phyloP scores from a whole-genome alignment of 2,888 invertebrate species.

The Tipula confusa region DNA sequence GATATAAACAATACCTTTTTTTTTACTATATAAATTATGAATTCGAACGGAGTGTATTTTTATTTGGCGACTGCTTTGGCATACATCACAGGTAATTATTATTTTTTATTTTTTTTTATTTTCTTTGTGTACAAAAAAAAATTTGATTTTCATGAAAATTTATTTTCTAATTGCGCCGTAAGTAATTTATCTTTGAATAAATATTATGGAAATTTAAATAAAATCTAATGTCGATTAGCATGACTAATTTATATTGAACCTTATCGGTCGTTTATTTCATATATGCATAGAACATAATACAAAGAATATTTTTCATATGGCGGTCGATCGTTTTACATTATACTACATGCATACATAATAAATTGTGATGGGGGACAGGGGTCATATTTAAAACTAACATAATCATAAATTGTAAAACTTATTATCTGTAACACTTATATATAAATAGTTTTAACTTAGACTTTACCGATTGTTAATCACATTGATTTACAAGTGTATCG shows the following conservation, averaged over 20 bases:
- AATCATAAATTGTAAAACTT: background rate
- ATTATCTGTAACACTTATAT: background rate
- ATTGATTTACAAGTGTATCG: background rate
- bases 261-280: background rate
- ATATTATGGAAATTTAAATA: background rate
- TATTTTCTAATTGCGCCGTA: background rate
- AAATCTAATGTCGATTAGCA: background rate
- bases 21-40: background rate
- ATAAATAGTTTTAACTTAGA: background rate
- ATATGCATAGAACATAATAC: background rate
- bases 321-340: background rate
- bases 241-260: background rate
- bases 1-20: background rate
- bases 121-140: background rate
- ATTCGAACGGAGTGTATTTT: background rate
- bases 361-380: background rate
- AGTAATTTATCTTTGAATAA: background rate
- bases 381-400: background rate
- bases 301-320: background rate
- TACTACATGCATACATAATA: background rate
- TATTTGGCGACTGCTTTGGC: constrained; percentile 3
- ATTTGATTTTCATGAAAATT: background rate
- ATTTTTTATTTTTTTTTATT: background rate
- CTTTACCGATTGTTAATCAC: too few relatives aligned
- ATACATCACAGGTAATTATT: background rate